Percentiles rank a stretch among this genome's conserved stretches.
phyloP scores from a whole-genome alignment of 2,888 invertebrate species.

The Acleris literana region DNA sequence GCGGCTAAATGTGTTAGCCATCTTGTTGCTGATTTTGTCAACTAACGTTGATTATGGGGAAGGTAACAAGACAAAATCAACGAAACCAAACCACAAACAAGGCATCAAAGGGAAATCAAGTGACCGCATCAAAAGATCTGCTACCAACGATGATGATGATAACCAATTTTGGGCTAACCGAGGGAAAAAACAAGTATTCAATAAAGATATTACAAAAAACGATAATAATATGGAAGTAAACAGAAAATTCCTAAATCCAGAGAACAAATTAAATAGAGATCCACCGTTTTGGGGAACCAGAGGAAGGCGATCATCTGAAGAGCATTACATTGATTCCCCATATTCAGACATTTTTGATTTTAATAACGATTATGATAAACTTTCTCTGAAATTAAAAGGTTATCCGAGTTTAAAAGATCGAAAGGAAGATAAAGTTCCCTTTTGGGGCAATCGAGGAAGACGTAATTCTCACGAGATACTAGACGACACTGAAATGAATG shows the following conservation, averaged over 20 bases:
- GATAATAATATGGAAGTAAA: conserved; percentile 45
- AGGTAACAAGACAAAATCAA: conserved; percentile 54
- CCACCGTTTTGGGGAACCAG: conserved; percentile 72
- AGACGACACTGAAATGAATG: conserved; percentile 30
- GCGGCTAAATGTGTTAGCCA: conserved; percentile 53
- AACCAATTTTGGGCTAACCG: conserved; percentile 58
- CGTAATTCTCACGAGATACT: conserved; percentile 49
- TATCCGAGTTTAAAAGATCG: conserved; percentile 35
- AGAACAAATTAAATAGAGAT: conserved; percentile 50
- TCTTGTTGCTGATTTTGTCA: conserved; percentile 58
- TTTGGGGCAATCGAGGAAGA: conserved; percentile 63
- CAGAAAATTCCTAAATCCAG: conserved; percentile 24
- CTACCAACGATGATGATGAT: conserved; percentile 51
- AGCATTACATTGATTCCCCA: conserved; percentile 48
- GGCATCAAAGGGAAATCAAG: conserved; percentile 49
- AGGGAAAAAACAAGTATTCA: conserved; percentile 53
- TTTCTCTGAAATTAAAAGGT: conserved; percentile 1
- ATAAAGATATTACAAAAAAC: conserved; percentile 42
- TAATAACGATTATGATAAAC: conserved; percentile 18
- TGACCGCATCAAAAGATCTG: conserved; percentile 62
- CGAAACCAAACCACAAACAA: conserved; percentile 49
- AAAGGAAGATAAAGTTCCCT: conserved; percentile 54
- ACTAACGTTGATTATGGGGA: conserved; percentile 57
- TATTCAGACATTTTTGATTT: conserved; percentile 33
- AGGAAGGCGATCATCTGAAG: conserved; percentile 60